A percentile compares a stretch with the other conserved stretches of the same genome.
Conservation (phyloP, 2,113 vertebrate genomes). For the Thamnophis sirtalis region DNA sequence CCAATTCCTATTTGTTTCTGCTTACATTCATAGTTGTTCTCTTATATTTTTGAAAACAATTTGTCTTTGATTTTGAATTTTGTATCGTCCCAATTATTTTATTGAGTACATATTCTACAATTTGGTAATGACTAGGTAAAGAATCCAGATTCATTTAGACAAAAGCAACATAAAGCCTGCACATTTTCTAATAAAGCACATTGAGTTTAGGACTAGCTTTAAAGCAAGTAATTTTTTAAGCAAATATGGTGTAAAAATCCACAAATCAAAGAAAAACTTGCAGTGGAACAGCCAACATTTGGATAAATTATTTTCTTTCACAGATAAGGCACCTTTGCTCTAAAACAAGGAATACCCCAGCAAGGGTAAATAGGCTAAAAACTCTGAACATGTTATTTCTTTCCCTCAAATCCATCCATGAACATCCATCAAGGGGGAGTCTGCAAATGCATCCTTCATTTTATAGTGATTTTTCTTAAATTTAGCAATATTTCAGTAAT, state of each 20-base stretch:
- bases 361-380: neutral
- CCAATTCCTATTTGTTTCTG: neutral
- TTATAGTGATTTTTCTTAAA: neutral
- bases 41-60: neutral
- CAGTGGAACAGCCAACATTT: constrained; percentile 8
- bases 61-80: neutral
- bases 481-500: neutral
- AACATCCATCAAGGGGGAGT: neutral
- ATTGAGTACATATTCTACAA: neutral
- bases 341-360: neutral
- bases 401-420: neutral
- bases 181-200: neutral
- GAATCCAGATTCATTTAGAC: neutral
- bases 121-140: neutral
- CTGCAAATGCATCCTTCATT: neutral
- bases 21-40: neutral
- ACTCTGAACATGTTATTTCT: neutral
- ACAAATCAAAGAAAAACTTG: neutral
- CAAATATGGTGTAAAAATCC: neutral
- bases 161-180: neutral
- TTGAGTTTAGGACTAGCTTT: neutral
- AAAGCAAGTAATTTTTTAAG: too few species aligned
- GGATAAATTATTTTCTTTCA: neutral
- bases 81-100: neutral
- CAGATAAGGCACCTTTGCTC: neutral